These are phyloP conservation scores for Chaenocephalus aceratus DNA, from an alignment of 2,113 vertebrate genomes.

Conservation along the genomic window DNA sequence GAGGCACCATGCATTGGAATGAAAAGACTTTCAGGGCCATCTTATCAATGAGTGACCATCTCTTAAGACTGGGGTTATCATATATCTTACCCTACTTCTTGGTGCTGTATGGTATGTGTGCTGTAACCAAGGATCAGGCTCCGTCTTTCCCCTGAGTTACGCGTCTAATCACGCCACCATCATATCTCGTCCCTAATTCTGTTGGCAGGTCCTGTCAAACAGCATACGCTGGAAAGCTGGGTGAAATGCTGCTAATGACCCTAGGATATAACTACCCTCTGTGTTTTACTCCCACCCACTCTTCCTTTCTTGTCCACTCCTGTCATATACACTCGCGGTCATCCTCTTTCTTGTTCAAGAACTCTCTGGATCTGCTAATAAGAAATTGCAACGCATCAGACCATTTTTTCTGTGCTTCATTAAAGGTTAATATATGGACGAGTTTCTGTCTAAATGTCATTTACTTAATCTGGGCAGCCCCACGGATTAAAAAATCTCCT, in stretches of 20 bases:
- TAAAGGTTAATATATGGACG: constrained; percentile 11
- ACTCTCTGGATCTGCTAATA: constrained; percentile 30
- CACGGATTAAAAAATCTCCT: constrained; percentile 31
- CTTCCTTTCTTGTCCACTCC: constrained; percentile 57
- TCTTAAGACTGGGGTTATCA: constrained; percentile 53
- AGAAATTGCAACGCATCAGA: background rate
- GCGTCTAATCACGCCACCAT: constrained; percentile 78
- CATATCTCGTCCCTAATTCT: constrained; percentile 77
- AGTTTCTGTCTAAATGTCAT: constrained; percentile 38
- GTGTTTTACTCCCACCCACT: constrained; percentile 48
- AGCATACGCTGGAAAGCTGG: constrained; percentile 76
- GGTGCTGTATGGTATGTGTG: background rate
- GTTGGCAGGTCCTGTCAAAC: constrained; percentile 81
- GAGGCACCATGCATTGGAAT: constrained; percentile 43
- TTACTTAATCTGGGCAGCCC: constrained; percentile 41
- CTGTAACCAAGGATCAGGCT: constrained; percentile 41
- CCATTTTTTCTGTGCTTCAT: background rate
- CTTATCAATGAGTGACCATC: constrained; percentile 58
- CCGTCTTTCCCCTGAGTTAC: constrained; percentile 64
- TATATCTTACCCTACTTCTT: constrained; percentile 11
- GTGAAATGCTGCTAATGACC: constrained; percentile 82
- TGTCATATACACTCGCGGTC: constrained; percentile 56
- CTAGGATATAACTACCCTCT: constrained; percentile 69
- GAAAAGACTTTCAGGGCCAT: constrained; percentile 35
- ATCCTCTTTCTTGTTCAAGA: constrained; percentile 42